phyloP scores from a whole-genome alignment of 1,140 invertebrate species.

The Drosophila simulans region DNA sequence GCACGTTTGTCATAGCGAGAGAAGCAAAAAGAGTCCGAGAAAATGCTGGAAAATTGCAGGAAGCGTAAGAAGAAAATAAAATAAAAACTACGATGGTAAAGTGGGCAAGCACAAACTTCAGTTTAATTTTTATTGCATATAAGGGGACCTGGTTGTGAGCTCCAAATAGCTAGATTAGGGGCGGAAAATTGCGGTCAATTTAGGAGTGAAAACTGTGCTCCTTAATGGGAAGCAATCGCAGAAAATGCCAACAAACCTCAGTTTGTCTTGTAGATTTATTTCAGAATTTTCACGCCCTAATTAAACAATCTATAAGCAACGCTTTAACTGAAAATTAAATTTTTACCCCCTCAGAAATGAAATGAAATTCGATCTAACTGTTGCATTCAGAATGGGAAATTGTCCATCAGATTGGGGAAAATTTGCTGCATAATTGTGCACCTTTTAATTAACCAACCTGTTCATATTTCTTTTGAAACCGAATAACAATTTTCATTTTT shows the following conservation, averaged over 20 bases:
- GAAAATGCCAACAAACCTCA: background rate
- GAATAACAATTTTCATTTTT: too few species aligned
- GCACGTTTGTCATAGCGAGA: constrained; percentile 43
- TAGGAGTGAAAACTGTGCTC: background rate
- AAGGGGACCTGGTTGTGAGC: background rate
- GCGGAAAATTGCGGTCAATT: constrained; percentile 6
- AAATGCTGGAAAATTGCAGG: constrained; percentile 17
- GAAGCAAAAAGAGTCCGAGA: constrained; percentile 34
- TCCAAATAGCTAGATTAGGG: background rate
- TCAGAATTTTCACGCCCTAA: background rate
- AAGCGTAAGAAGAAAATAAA: background rate
- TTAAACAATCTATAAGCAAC: background rate
- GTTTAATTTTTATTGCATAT: constrained; percentile 32
- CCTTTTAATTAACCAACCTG: background rate
- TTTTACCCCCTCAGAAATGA: background rate
- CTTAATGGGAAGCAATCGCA: background rate
- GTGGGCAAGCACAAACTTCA: constrained; percentile 21
- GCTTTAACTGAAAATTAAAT: background rate
- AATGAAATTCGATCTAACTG: background rate
- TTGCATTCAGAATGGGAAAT: too few species aligned
- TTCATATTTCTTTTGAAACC: background rate
- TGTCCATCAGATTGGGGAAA: too few species aligned
- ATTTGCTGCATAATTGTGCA: too few species aligned
- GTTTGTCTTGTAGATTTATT: background rate
- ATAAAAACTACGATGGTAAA: background rate